Evolutionary conservation across 2,797 vertebrate genomes (phyloP).

Genomic region (Centropyge bicolor): DNA sequence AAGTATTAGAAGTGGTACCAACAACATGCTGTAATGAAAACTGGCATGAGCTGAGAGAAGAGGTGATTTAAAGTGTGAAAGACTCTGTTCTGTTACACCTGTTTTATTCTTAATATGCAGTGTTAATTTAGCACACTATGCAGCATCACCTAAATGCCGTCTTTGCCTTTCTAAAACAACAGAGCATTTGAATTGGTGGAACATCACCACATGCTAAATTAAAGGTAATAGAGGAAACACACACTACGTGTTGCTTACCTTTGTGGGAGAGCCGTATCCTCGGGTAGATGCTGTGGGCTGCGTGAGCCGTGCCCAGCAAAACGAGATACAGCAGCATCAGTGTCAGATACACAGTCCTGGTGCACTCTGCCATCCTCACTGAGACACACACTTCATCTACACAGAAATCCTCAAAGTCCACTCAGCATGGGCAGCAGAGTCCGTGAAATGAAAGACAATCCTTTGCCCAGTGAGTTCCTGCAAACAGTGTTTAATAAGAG

Average conservation of each 20-base stretch:
- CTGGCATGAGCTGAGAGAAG: background rate
- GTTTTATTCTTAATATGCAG: conserved; percentile 28
- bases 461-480: conserved; percentile 23
- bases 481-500: conserved; percentile 28
- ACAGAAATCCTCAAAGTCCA: conserved; percentile 51
- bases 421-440: conserved; percentile 49
- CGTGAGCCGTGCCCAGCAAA: conserved; percentile 66
- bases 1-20: background rate
- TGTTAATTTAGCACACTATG: conserved; percentile 20
- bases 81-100: conserved; percentile 28
- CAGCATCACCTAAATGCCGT: conserved; percentile 6
- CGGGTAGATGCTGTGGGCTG: conserved; percentile 83
- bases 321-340: conserved; percentile 73
- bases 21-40: background rate
- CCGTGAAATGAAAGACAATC: conserved; percentile 34
- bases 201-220: background rate
- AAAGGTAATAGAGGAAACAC: background rate
- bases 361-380: conserved; percentile 74
- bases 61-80: conserved; percentile 1
- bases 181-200: background rate
- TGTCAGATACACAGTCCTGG: conserved; percentile 61
- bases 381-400: conserved; percentile 48
- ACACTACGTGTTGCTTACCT: conserved; percentile 83
- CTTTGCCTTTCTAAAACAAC: background rate
- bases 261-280: conserved; percentile 90